Percentiles rank a stretch among this genome's conserved stretches.
Evolutionary conservation across 2,113 vertebrate species (phyloP).

Genomic region (Lepisosteus osseus): DNA sequence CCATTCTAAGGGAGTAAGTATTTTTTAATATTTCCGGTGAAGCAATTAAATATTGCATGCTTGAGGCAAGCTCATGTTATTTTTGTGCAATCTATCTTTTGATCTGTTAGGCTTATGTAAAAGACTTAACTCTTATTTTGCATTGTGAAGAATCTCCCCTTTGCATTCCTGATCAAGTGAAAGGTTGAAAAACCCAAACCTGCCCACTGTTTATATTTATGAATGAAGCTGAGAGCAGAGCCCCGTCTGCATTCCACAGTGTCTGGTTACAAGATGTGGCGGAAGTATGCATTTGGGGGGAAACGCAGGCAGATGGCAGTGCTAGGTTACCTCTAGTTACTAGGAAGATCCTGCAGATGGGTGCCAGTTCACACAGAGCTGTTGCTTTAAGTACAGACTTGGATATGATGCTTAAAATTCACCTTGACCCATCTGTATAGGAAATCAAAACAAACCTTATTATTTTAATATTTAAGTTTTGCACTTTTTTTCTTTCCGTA

Average conservation of each 20-base stretch:
- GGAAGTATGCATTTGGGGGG: neutral
- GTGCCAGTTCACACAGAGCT: too few species aligned
- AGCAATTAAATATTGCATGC: too few species aligned
- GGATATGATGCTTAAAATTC: too few species aligned
- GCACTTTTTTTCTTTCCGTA: slow-evolving; percentile 25
- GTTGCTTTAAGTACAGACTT: too few species aligned
- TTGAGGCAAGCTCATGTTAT: too few species aligned
- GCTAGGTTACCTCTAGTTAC: neutral
- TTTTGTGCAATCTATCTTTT: too few species aligned
- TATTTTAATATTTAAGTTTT: neutral
- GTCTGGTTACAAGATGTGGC: neutral
- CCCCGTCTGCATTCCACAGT: neutral
- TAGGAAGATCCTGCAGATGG: too few species aligned
- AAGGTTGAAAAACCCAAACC: neutral
- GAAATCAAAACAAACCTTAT: too few species aligned
- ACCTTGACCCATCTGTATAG: too few species aligned
- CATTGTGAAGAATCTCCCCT: too few species aligned
- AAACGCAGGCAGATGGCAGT: neutral
- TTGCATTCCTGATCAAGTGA: neutral
- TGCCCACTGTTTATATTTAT: neutral
- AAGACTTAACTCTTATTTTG: too few species aligned
- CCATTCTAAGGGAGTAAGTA: slow-evolving; percentile 68
- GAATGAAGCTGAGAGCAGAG: neutral
- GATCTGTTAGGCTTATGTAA: too few species aligned
- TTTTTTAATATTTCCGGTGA: neutral